Evolutionary conservation across 2,797 vertebrate species (phyloP), one percentile per base, ranked within the genome.

Genomic region (Rhinichthys osculus): DNA sequence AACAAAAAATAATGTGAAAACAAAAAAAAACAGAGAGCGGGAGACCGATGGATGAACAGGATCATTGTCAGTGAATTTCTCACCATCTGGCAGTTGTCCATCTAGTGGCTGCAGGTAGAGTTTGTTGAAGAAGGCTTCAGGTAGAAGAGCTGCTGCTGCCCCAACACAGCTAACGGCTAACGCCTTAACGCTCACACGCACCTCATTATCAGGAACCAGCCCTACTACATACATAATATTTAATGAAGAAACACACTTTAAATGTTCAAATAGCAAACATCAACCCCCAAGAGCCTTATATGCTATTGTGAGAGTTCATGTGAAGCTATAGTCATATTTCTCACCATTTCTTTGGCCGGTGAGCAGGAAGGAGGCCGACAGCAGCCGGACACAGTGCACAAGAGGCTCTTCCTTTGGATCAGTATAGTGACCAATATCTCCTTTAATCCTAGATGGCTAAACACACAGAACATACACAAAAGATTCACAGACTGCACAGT

Each of bases 151-250:
- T 27, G 97, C 93, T 0, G 98, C 98, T 27, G 97, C 96, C 40
- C 97, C 97, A 0, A 99, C 95, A 83, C 98, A 99, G 91, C 98
- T 97, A 86, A 99, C 95, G 0, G 98, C 98, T 93, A 99, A 91
- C 0, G 98, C 98, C 94, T 99, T 99, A 64, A 99, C 98, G 0
- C 98, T 99, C 88, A 99, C 98, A 73, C 98, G 95, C 79, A 99
- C 97, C 52, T 98, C 97, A 91, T 95, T 96, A 89, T 99, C 98
- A 1, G 96, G 97, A 88, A 98, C 97, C 92, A 98, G 92, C 81
- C 95, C 98, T 99, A 90, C 0, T 33, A 81, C 14, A 85, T 23
- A 52, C 42, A 47, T 35, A 10, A 50, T 50, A 62, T 38, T 82
- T 52, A n/a, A 82, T 50, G 1, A 23, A 33, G 0, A 73, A 42